Evolutionary conservation across 2,113 vertebrate genomes (phyloP).

Genomic region (Rhinoptilus africanus): DNA sequence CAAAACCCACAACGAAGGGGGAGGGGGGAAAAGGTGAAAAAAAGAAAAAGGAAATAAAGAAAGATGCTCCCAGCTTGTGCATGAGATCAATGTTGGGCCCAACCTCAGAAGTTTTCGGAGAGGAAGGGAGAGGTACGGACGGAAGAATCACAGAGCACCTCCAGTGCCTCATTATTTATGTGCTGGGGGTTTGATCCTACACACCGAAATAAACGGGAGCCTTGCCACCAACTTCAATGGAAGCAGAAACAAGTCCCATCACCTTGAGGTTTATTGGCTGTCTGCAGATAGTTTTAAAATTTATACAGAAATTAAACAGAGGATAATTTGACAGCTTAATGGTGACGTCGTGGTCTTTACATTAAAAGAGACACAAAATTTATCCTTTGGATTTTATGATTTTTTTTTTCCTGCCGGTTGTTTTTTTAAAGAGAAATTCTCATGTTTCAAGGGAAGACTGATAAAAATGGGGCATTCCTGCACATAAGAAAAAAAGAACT

Average conservation of each 20-base stretch:
- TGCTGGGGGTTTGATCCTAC: conserved; percentile 42
- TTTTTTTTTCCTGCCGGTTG: neutral
- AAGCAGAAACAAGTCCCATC: conserved; percentile 29
- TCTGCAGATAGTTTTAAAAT: conserved; percentile 20
- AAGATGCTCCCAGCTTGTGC: neutral
- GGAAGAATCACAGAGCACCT: neutral
- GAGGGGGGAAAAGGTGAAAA: too few relatives aligned
- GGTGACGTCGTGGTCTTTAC: neutral
- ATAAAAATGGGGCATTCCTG: neutral
- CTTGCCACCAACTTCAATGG: conserved; percentile 57
- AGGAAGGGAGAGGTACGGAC: conserved; percentile 11
- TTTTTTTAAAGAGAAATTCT: neutral
- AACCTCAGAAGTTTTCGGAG: conserved; percentile 28
- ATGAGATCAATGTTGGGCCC: conserved; percentile 50
- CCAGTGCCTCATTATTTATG: conserved; percentile 41
- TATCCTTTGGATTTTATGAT: neutral
- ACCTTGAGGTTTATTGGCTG: conserved; percentile 46
- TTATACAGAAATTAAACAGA: conserved; percentile 20
- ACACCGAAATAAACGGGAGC: conserved; percentile 31
- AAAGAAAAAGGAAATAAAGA: neutral
- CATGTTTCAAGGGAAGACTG: neutral
- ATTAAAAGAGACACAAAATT: conserved; percentile 20
- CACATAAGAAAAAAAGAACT: neutral
- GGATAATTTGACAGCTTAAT: conserved; percentile 52
- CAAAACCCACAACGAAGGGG: conserved; percentile 14